Percentiles rank a stretch among this genome's conserved stretches.
Evolutionary conservation across 2,888 invertebrate species (phyloP).

Genomic region (Thymelicus lineola): DNA sequence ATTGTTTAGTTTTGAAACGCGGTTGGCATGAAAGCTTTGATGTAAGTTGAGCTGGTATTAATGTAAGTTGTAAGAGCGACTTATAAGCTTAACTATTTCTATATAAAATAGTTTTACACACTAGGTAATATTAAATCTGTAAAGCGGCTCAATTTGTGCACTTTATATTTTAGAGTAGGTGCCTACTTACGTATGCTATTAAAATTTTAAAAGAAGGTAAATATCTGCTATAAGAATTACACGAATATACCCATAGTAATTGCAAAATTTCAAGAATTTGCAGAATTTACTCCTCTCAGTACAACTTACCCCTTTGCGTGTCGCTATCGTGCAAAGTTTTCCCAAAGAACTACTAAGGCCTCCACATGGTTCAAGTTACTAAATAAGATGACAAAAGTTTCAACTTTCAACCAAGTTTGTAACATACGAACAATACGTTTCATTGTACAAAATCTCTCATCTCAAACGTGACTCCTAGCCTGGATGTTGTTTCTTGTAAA

Average conservation of each 20-base stretch:
- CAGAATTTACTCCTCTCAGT: constrained; percentile 21
- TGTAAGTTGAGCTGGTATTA: too few relatives aligned
- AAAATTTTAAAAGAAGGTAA: too few relatives aligned
- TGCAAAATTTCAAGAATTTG: constrained; percentile 28
- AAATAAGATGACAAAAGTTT: constrained; percentile 22
- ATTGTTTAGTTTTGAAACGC: too few relatives aligned
- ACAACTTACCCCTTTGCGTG: constrained; percentile 35
- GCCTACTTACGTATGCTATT: too few relatives aligned
- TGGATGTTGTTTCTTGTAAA: constrained; percentile 51
- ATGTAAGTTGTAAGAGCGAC: too few relatives aligned
- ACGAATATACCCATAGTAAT: not conserved
- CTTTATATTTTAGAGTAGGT: too few relatives aligned
- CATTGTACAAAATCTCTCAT: constrained; percentile 40
- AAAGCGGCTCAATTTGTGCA: too few relatives aligned
- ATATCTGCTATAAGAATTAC: too few relatives aligned
- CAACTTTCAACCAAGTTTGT: constrained; percentile 23
- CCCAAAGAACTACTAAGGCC: constrained; percentile 32
- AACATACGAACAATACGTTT: constrained; percentile 42
- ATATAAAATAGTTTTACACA: too few relatives aligned
- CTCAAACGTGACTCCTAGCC: constrained; percentile 44
- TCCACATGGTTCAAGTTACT: constrained; percentile 14
- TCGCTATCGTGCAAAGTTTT: constrained; percentile 14
- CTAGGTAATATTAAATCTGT: too few relatives aligned
- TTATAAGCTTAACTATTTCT: too few relatives aligned
- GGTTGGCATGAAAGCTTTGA: too few relatives aligned